Conservation (phyloP, 2,888 invertebrate species). For the Dermolepida albohirtum region DNA sequence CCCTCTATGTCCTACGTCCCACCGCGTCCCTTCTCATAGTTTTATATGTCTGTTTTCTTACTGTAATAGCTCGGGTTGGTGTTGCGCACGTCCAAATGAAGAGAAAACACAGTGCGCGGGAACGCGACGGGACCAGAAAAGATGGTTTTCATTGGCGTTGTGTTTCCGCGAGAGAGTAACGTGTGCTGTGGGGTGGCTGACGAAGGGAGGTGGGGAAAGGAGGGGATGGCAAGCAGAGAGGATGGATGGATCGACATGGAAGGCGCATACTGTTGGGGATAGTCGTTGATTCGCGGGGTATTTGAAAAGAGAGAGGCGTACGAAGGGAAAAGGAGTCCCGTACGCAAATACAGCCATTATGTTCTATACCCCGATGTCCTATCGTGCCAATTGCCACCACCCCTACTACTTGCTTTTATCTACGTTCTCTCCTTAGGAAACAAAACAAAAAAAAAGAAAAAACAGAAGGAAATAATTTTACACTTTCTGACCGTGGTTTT, state of each 20-base stretch:
- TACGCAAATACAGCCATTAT: conserved; percentile 66
- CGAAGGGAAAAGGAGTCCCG: conserved; percentile 49
- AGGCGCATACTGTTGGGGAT: conserved; percentile 11
- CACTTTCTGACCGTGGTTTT: neutral
- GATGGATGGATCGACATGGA: conserved; percentile 41
- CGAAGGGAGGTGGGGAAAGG: neutral
- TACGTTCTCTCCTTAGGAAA: neutral
- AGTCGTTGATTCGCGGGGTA: conserved; percentile 35
- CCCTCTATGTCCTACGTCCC: conserved; percentile 60
- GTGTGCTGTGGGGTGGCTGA: conserved; percentile 24
- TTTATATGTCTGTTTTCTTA: conserved; percentile 71
- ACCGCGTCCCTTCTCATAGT: conserved; percentile 60
- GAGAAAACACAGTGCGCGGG: conserved; percentile 62
- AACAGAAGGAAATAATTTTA: neutral
- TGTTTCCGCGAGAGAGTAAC: conserved; percentile 59
- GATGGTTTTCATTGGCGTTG: conserved; percentile 63
- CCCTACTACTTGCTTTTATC: neutral
- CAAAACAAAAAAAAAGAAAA: too few relatives aligned
- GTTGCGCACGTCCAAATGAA: conserved; percentile 66
- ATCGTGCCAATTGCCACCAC: conserved; percentile 54
- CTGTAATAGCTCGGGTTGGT: conserved; percentile 66
- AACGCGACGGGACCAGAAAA: conserved; percentile 59
- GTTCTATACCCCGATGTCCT: conserved; percentile 55
- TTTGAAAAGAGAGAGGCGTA: conserved; percentile 20
- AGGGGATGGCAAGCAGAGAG: conserved; percentile 51